Percentiles rank a stretch among this genome's conserved stretches.
Conservation (phyloP, 1,140 invertebrate species). For the Geopemphigus sp. region DNA sequence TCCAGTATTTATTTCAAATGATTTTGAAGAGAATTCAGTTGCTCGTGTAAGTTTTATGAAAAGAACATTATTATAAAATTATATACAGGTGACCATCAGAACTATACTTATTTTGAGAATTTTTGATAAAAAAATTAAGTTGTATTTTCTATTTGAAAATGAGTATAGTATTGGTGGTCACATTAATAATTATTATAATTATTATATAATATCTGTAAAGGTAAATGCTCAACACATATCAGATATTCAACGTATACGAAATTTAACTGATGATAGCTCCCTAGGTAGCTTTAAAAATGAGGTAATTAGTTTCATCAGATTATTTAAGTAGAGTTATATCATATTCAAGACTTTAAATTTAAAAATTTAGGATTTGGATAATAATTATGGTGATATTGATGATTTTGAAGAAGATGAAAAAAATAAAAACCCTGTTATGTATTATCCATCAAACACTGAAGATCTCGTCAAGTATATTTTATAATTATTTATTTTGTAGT, state of each 20-base stretch:
- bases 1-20: conserved; percentile 27
- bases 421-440: conserved; percentile 22
- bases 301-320: conserved; percentile 56
- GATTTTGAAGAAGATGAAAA: conserved; percentile 31
- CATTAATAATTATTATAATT: not conserved
- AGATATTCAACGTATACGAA: conserved; percentile 57
- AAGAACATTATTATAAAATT: not conserved
- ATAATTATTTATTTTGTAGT: not conserved
- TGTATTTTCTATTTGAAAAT: too few species aligned
- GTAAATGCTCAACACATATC: conserved; percentile 29
- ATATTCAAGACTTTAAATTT: not conserved
- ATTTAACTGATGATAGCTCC: conserved; percentile 70
- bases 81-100: too few species aligned
- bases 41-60: not conserved
- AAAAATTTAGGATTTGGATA: conserved; percentile 16
- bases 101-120: too few species aligned
- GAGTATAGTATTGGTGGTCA: not conserved
- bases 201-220: conserved; percentile 27
- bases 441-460: conserved; percentile 19
- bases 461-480: conserved; percentile 27
- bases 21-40: conserved; percentile 24
- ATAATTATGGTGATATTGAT: conserved; percentile 24
- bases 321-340: not conserved
- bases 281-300: conserved; percentile 70
- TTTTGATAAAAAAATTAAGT: too few species aligned